A percentile compares a stretch with the other conserved stretches of the same genome.
Conservation (phyloP, 2,113 vertebrate genomes). For the Atrichornis clamosus region DNA sequence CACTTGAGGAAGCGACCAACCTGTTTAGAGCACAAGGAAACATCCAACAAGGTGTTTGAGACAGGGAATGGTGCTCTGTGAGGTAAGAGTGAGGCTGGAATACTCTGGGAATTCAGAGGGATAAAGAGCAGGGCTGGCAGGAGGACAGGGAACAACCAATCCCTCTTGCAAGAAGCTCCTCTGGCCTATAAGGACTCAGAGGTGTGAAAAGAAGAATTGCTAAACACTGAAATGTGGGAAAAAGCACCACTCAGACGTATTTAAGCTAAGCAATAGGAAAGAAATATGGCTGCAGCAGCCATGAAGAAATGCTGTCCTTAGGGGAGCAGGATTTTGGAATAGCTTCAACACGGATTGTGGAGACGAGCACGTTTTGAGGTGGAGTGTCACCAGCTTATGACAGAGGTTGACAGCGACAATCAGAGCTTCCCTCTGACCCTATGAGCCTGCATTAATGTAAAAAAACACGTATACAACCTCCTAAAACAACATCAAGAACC, state of each 20-base stretch:
- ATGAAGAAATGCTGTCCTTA: background rate
- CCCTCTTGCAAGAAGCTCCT: background rate
- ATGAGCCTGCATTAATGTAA: fast-evolving
- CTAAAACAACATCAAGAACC: background rate
- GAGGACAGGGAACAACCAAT: background rate
- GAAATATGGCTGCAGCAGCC: background rate
- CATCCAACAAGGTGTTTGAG: background rate
- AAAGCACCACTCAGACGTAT: background rate
- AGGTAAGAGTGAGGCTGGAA: background rate
- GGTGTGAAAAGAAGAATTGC: background rate
- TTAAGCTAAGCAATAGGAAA: background rate
- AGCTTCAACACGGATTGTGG: background rate
- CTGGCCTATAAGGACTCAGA: background rate
- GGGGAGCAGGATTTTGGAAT: background rate
- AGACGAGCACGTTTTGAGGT: background rate
- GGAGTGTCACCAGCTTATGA: fast-evolving
- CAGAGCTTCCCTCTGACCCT: background rate
- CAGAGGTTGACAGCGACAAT: background rate
- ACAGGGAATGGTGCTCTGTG: background rate
- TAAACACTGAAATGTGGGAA: background rate
- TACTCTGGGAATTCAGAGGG: background rate
- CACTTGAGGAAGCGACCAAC: background rate
- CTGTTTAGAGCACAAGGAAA: background rate
- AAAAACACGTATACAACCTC: fast-evolving
- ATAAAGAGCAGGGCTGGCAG: background rate